Evolutionary conservation across 2,888 invertebrate species (phyloP), one percentile per base, ranked within the genome.

Genomic region (Phanerotoma sp.): DNA sequence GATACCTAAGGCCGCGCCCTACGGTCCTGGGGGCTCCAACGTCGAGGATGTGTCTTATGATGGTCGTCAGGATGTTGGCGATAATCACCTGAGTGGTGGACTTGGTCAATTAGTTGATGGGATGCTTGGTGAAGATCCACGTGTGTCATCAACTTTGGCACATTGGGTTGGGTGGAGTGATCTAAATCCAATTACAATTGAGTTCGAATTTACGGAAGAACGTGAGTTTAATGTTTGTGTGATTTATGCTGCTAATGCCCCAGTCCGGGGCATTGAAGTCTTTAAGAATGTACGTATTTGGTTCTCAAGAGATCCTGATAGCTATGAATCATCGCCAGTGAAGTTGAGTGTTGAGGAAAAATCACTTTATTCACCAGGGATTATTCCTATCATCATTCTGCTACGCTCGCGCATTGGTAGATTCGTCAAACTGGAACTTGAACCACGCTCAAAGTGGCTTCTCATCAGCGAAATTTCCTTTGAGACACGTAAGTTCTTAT

Each of bases 131-230:
- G 86, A 86, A 25, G 84, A 84, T 63, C 65, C 64, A 15, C 70
- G 72, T 57, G 65, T 62, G 35, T 60, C 71, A 16, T 55, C 81
- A 79, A 70, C 58, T 46, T 61, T 64, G 20, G 72, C 65, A 7
- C 71, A 69, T 55, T 95, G 95, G 95, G 86, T 95, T 4, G 95
- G 94, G 21, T 95, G 95, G 95, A 86, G 85, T 70, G 86, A 87
- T 67, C 77, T 82, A 3, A 82, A 85, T 46, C 85, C 85, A 42
- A 80, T 94, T 7, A 86, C 88, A 66, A 81, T 96, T 38, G 82
- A 85, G 3, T 93, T 95, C 76, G 89, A 91, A 75, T 95, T 95
- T 75, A 87, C 86, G 62, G 82, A 83, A 48, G 81, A 87, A 2
- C 81, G 91, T 18, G 86, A 91, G 68, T 92, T 95, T 74, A 81